phyloP scores from a whole-genome alignment of 2,113 vertebrate genomes.

The Alethe castanea region DNA sequence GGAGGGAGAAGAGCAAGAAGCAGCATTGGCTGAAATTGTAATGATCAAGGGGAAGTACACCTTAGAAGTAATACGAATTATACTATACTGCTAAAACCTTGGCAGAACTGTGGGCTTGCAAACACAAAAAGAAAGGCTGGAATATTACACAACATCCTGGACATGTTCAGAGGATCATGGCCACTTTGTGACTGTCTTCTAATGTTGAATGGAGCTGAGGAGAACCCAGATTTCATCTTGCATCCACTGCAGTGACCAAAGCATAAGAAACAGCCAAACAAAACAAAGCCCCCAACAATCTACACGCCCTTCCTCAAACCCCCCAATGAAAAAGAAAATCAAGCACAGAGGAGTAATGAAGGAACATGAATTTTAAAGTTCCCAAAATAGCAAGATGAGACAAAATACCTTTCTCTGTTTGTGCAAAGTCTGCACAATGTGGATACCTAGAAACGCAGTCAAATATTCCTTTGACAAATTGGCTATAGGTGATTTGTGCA shows the following conservation, averaged over 20 bases:
- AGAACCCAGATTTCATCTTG: background rate
- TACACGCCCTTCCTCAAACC: background rate
- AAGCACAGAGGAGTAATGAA: background rate
- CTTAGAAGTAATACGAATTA: background rate
- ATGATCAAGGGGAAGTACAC: background rate
- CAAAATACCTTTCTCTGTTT: background rate
- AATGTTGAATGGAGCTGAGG: background rate
- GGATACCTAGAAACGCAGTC: background rate
- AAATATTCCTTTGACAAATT: background rate
- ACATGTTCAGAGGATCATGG: background rate
- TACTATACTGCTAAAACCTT: background rate
- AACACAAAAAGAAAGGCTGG: background rate
- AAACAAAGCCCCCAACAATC: fast-evolving
- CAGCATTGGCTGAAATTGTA: background rate
- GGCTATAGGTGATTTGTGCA: background rate
- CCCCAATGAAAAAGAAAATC: background rate
- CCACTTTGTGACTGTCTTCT: background rate
- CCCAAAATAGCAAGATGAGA: background rate
- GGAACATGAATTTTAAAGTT: background rate
- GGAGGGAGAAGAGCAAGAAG: background rate
- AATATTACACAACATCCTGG: background rate
- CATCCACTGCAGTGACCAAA: background rate
- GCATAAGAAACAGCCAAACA: background rate
- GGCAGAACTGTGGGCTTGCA: background rate
- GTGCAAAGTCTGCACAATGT: background rate